Percentiles rank a stretch among this genome's conserved stretches.
Evolutionary conservation across 2,113 vertebrate species (phyloP).

Genomic region (Aspiorhynchus laticeps): DNA sequence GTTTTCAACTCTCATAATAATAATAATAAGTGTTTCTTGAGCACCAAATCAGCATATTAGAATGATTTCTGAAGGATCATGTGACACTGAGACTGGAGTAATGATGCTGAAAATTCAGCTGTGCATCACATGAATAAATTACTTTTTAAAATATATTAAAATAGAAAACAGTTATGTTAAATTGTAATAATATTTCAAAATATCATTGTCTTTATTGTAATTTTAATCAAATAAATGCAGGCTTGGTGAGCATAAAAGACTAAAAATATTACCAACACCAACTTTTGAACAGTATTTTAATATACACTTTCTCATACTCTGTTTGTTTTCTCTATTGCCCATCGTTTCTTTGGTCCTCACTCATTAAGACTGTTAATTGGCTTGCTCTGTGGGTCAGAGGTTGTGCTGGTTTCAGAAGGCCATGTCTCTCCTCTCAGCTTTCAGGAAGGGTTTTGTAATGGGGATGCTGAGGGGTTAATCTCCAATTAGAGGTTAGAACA

Average conservation of each 20-base stretch:
- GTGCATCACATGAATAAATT: not conserved
- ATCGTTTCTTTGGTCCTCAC: not conserved
- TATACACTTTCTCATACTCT: too few relatives aligned
- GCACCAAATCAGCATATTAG: not conserved
- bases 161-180: not conserved
- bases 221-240: not conserved
- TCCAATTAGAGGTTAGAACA: constrained; percentile 46
- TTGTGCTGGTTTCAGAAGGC: constrained; percentile 8
- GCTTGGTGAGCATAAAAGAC: not conserved
- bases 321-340: not conserved
- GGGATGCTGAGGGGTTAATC: constrained; percentile 44
- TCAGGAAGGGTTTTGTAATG: constrained; percentile 9
- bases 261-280: not conserved
- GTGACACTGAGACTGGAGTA: not conserved
- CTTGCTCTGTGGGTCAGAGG: constrained; percentile 44
- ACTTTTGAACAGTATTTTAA: too few relatives aligned
- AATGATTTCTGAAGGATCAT: not conserved
- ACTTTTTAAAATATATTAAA: not conserved
- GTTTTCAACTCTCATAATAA: not conserved
- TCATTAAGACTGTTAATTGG: constrained; percentile 40
- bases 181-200: not conserved
- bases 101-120: not conserved
- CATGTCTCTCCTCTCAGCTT: not conserved
- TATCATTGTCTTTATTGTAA: too few relatives aligned
- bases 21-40: not conserved